Base-by-base conservation (phyloP, 1,140 invertebrate species). In the Platorchestia sp. region DNA sequence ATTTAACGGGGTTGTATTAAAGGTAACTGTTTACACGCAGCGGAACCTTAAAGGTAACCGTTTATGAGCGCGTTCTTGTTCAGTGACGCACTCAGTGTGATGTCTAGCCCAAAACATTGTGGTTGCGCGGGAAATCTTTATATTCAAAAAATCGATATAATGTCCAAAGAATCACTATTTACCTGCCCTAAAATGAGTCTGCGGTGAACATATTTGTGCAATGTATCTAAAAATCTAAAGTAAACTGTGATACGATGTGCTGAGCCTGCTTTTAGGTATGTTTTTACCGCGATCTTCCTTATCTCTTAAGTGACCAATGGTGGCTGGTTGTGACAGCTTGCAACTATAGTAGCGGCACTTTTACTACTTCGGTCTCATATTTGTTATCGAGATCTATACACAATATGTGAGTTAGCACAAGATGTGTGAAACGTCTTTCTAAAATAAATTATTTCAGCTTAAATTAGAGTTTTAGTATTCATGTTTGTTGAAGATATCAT, bases 71-170 rank as follows among this genome's bases (percentile, higher is more conserved):
- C 91, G 91, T 93, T 93, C 91, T 93, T 93, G 44, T 93, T 44
- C 45, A 44, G 45, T 93, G 91, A 93, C 91, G 91, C 91, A 93
- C 6, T 45, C 91, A 93, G 91, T 93, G 36, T 45, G 44, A 93
- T 36, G 91, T 93, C 45, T 47, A 93, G 44, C 45, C 45, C 91
- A 93, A 93, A 93, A 93, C 91, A 45, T n/a, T 45, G 45, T 93
- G 45, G 43, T 93, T 93, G 91, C 91, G 91, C 91, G 91, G 91
- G 91, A 93, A 93, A 93, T 93, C 91, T 93, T 47, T 93, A 45
- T 36, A 44, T 93, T 93, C 91, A 93, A 93, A 93, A 44, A 93
- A 93, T 93, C 91, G 91, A 93, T 93, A 93, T 93, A 47, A 44
- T 41, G 7, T 42, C 41, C n/a, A 44, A 19, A 14, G 87, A 3